A percentile compares a stretch with the other conserved stretches of the same genome.
phyloP scores from a whole-genome alignment of 1,140 invertebrate species.

The Saccostrea cuccullata region DNA sequence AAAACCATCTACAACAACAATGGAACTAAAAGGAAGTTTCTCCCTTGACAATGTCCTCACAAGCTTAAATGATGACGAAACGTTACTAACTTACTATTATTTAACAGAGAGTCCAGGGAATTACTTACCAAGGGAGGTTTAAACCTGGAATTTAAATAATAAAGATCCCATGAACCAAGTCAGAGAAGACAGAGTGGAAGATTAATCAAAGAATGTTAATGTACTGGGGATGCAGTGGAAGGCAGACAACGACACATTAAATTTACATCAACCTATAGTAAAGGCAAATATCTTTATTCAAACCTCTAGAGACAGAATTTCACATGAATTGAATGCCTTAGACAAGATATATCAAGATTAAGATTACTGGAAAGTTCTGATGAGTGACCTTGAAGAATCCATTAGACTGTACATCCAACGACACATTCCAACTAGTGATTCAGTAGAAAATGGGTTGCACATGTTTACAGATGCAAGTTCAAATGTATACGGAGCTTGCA shows the following conservation, averaged over 20 bases:
- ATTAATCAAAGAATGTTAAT: not conserved
- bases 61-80: too few species aligned
- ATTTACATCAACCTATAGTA: conserved; percentile 3
- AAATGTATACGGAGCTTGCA: conserved; percentile 53
- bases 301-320: too few species aligned
- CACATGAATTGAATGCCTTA: too few species aligned
- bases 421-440: too few species aligned
- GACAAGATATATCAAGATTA: too few species aligned
- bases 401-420: too few species aligned
- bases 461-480: too few species aligned
- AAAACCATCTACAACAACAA: not conserved
- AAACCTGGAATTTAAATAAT: conserved; percentile 50
- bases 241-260: conserved; percentile 28
- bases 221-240: conserved; percentile 43
- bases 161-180: not conserved
- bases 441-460: too few species aligned
- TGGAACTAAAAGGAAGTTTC: not conserved
- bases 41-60: conserved; percentile 50
- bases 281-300: too few species aligned
- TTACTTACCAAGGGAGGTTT: conserved; percentile 46
- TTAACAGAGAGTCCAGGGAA: conserved; percentile 1
- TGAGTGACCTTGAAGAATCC: too few species aligned
- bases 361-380: too few species aligned
- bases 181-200: conserved; percentile 33
- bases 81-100: too few species aligned